Conservation (phyloP, 1,140 invertebrate genomes). For the Drosophila obscura region DNA sequence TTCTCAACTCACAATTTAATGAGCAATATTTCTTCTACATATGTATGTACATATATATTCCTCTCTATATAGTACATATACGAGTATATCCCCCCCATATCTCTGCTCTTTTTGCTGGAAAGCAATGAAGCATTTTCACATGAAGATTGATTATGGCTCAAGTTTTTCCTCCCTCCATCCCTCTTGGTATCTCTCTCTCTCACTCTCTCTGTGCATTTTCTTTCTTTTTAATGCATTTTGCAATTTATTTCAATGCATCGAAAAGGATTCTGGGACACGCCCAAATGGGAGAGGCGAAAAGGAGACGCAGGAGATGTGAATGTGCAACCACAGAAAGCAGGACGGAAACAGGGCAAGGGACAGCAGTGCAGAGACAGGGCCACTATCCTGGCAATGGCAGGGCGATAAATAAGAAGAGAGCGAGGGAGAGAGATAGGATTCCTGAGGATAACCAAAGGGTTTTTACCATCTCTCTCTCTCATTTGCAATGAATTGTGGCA, state of each 20-base stretch:
- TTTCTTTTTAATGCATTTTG: slow-evolving; percentile 54
- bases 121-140: slow-evolving; percentile 63
- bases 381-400: slow-evolving; percentile 34
- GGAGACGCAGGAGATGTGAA: slow-evolving; percentile 15
- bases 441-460: background rate
- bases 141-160: slow-evolving; percentile 77
- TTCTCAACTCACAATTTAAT: slow-evolving; percentile 57
- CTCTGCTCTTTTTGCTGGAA: slow-evolving; percentile 10
- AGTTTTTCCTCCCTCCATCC: slow-evolving; percentile 46
- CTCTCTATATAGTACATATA: background rate
- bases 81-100: background rate
- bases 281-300: slow-evolving; percentile 30
- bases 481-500: slow-evolving; percentile 15
- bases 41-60: background rate
- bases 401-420: slow-evolving; percentile 24
- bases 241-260: slow-evolving; percentile 74
- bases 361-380: slow-evolving; percentile 23
- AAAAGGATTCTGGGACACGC: slow-evolving; percentile 58
- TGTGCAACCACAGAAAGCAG: no score
- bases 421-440: slow-evolving; percentile 2
- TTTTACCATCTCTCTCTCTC: background rate
- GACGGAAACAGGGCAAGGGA: background rate
- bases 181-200: slow-evolving; percentile 13
- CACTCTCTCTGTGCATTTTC: slow-evolving; percentile 35
- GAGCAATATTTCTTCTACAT: slow-evolving; percentile 45